Base-by-base conservation (phyloP, 2,888 invertebrate genomes). In the Pyrgus malvae region DNA sequence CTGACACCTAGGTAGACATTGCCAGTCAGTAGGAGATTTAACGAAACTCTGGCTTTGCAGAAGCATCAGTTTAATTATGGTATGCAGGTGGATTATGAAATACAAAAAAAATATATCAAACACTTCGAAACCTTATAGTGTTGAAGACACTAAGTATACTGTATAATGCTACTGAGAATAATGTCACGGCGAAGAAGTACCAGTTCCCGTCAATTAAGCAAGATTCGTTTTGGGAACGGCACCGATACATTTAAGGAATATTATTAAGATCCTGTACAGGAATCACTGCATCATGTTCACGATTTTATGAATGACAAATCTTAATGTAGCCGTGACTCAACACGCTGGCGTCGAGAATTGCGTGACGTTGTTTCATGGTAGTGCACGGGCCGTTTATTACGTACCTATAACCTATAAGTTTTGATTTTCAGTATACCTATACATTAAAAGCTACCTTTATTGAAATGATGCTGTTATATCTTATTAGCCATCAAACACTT, bases 261-360 rank as follows among this genome's bases (percentile, higher is more conserved):
- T 38, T 45, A 37, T 37, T 38, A 53, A 45, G 45, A 53, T 53
- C 38, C 41, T 54, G 19, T 33, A 6, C 62, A 65, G 62, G 62
- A 72, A 67, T 66, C 63, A 64, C 62, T 69, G 68, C 67, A 70
- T 72, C 62, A 64, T 65, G 62, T 65, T 73, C 70, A 70, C 69
- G 70, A 76, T 76, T 80, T 76, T 72, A 77, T 80, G 78, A 80
- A 83, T 87, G 82, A 83, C 78, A 77, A 80, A 80, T 76, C 73
- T 76, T 74, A 75, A 75, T 73, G 67, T 68, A 72, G 65, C 64
- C 67, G 65, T 86, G 84, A 84, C 68, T 86, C 84, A 85, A 70
- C 75, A 64, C 61, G 67, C 69, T 67, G 65, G 64, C 67, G 70
- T 73, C 66, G 71, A 69, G 70, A 70, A 66, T 73, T 67, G 70